Evolutionary conservation across 2,797 vertebrate genomes (phyloP), one percentile per base, ranked within the genome.

Genomic region (Fratercula arctica): DNA sequence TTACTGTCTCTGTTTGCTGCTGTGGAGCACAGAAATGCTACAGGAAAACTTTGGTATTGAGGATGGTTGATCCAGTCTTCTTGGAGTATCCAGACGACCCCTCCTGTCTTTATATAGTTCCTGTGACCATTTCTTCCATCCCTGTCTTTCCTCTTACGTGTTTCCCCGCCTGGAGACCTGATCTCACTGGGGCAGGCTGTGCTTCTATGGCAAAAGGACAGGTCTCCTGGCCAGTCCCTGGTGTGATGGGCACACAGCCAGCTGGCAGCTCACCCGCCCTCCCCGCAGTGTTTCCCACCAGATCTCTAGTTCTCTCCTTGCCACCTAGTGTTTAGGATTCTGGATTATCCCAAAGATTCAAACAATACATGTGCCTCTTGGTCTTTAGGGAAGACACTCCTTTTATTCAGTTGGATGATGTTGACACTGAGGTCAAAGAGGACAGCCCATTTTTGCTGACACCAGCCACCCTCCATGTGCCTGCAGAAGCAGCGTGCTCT

Each of bases 281-380:
- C 61, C 66, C 31, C 0, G 0, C 11, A 11, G 43, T 28, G 31
- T 48, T 90, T 39, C 17, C 63, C 69, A 9, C 19, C 41, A 59
- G 35, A 41, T 31, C 21, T 73, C 57, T 15, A 25, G 20, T 28
- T 79, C 37, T 79, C 46, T 61, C 50, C 74, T 90, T 79, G 50
- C 29, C 28, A 23, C 45, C 37, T 39, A n/a, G 17, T 23, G 41
- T n/a, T 86, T 50, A 19, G 33, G 46, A 70, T 50, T 63, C 76
- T 51, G 60, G 9, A 74, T 87, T 37, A 50, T 77, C 19, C 28
- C 59, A 39, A 37, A n/a, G 18, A 78, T 39, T 76, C 68, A 61
- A 89, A 29, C 16, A 35, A 17, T 46, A 5, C 76, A 53, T 90
- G 7, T n/a, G 37, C 25, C 35, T 77, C 25, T 39, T n/a, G 16